phyloP scores from a whole-genome alignment of 1,140 invertebrate species.

The Bombyx mandarina region DNA sequence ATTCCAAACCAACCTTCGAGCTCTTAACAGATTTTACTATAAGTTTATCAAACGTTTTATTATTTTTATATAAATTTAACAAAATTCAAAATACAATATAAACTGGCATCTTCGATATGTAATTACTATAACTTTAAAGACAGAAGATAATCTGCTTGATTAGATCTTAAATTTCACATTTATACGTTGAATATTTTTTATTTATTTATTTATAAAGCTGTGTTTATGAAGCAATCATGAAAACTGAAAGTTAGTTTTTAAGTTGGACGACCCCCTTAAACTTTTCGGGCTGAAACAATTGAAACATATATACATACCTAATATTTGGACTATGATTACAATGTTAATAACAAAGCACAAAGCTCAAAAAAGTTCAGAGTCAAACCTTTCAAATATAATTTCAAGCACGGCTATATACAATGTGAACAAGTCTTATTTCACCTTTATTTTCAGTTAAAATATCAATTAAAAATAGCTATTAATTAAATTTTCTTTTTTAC shows the following conservation, averaged over 20 bases:
- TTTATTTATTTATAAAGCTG: neutral
- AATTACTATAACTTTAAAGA: neutral
- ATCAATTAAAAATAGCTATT: too few relatives aligned
- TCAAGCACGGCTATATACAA: too few relatives aligned
- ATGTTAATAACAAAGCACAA: constrained; percentile 4
- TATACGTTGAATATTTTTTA: neutral
- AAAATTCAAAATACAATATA: constrained; percentile 12
- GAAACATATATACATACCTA: constrained; percentile 5
- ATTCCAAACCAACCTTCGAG: constrained; percentile 41
- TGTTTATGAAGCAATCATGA: constrained; percentile 1
- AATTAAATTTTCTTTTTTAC: too few relatives aligned
- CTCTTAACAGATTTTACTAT: constrained; percentile 48
- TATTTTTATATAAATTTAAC: constrained; percentile 17
- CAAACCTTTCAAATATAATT: too few relatives aligned
- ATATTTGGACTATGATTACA: neutral
- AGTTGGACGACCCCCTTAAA: neutral
- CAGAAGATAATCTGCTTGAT: neutral
- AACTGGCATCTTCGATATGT: neutral
- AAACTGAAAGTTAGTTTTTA: constrained; percentile 1
- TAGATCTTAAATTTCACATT: neutral
- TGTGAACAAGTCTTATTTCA: too few relatives aligned
- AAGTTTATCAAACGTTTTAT: constrained; percentile 28
- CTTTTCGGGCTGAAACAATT: constrained; percentile 18
- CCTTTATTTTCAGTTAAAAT: too few relatives aligned
- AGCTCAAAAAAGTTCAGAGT: neutral